Evolutionary conservation across 1,140 invertebrate genomes (phyloP), one percentile per base, ranked within the genome.

Genomic region (Oncopeltus fasciatus): DNA sequence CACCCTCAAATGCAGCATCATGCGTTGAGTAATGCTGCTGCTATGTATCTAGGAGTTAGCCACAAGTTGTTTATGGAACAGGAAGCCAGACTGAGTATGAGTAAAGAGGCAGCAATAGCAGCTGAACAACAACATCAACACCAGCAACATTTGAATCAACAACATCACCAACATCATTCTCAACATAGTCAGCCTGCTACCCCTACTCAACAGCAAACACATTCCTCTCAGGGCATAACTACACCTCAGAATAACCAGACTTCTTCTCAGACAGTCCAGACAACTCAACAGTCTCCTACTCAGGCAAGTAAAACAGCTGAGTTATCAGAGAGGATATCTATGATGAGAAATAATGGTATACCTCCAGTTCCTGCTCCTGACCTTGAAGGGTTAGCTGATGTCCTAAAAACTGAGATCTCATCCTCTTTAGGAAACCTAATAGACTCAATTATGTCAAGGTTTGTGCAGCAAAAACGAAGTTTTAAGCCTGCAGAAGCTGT

Each of bases 371-470:
- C 82, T 0, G 83, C 82, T 26, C 78, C 83, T 16, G 90, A 93
- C 70, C 76, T 94, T 1, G 89, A 95, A 74, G 85, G 87, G 56
- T 76, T 95, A 47, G 88, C 90, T 5, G 90, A 95, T 67, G 83
- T 87, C 49, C 78, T 95, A 1, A 95, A 95, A 75, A 84, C 83
- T 38, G 92, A 95, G 78, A 88, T 95, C 62, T 86, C 86, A 16
- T 82, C 88, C 59, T 90, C 87, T 4, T 72, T 93, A 47, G 82
- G 85, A 4, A 86, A 84, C 62, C 76, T 94, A n/a, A 90, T 95
- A 63, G 92, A 95, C 73, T 87, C 84, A 11, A 88, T 93, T 58
- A 80, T 95, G 49, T 83, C 83, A 16, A 81, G 88, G 65, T 92
- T 90, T 70, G 81, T 90, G 44, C 88, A 92, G 65, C 87, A 89